These are phyloP conservation scores for Acheta domesticus DNA, from an alignment of 2,888 invertebrate genomes.

Conservation along the genomic window DNA sequence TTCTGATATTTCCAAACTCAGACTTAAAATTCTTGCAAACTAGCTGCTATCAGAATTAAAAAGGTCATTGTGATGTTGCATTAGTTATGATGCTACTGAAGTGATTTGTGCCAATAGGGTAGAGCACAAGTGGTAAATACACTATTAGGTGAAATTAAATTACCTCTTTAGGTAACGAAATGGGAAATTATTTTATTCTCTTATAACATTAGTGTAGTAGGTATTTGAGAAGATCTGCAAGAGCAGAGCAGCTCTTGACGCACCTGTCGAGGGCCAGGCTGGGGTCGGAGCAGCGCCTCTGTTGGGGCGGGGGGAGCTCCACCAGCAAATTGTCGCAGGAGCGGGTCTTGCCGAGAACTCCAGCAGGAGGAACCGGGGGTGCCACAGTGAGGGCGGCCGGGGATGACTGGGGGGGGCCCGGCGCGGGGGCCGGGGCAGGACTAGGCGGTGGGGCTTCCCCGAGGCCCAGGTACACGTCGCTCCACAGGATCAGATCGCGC, in stretches of 20 bases:
- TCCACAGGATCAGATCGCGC: slow-evolving; percentile 79
- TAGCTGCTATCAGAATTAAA: too few relatives aligned
- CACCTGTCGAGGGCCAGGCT: slow-evolving; percentile 66
- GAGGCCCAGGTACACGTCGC: slow-evolving; percentile 73
- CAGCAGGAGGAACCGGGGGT: slow-evolving; percentile 40
- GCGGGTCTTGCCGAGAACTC: slow-evolving; percentile 55
- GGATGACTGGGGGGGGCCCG: slow-evolving; percentile 42
- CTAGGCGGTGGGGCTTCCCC: slow-evolving; percentile 42
- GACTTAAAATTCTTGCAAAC: too few relatives aligned
- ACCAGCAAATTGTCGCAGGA: slow-evolving; percentile 80
- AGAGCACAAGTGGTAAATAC: too few relatives aligned
- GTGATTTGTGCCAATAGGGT: too few relatives aligned
- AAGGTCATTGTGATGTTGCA: too few relatives aligned
- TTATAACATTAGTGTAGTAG: too few relatives aligned
- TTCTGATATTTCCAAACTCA: too few relatives aligned
- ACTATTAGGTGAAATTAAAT: too few relatives aligned
- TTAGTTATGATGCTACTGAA: too few relatives aligned
- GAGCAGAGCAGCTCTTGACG: neutral
- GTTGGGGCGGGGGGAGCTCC: slow-evolving; percentile 44
- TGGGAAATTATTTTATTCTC: too few relatives aligned
- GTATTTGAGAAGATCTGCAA: neutral
- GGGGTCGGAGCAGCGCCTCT: slow-evolving; percentile 80
- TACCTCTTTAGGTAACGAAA: too few relatives aligned
- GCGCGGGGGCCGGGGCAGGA: neutral
- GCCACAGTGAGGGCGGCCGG: slow-evolving; percentile 38